phyloP scores from a whole-genome alignment of 2,113 vertebrate genomes.

The Cardinalis cardinalis region DNA sequence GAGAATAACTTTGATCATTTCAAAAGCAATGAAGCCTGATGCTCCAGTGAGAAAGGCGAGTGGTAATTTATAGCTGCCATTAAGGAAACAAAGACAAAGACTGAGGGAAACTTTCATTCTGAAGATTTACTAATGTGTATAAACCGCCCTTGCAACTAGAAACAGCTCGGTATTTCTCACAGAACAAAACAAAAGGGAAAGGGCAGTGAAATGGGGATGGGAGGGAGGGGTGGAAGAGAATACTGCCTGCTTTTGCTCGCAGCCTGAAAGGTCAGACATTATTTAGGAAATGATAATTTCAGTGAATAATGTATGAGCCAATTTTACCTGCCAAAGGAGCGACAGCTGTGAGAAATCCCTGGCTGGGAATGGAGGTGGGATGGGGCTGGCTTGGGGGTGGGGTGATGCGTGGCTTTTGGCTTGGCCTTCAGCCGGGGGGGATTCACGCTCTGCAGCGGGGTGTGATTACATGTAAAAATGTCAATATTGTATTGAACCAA shows the following conservation, averaged over 20 bases:
- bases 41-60: conserved; percentile 59
- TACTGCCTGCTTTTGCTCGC: neutral
- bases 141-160: conserved; percentile 53
- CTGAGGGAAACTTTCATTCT: conserved; percentile 50
- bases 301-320: neutral
- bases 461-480: neutral
- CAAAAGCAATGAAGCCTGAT: conserved; percentile 76
- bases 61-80: conserved; percentile 76
- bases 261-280: neutral
- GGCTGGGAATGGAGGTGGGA: neutral
- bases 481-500: accelerated
- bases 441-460: accelerated
- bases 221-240: neutral
- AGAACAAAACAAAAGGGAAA: conserved; percentile 56
- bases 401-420: neutral
- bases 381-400: neutral
- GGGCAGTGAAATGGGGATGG: neutral
- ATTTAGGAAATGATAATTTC: neutral
- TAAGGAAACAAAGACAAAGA: conserved; percentile 60
- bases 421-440: accelerated
- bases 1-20: conserved; percentile 78
- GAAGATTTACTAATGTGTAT: conserved; percentile 77
- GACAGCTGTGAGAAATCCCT: neutral
- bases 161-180: conserved; percentile 59
- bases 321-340: neutral